Evolutionary conservation across 2,113 vertebrate species (phyloP).

Genomic region (Butorides virescens): DNA sequence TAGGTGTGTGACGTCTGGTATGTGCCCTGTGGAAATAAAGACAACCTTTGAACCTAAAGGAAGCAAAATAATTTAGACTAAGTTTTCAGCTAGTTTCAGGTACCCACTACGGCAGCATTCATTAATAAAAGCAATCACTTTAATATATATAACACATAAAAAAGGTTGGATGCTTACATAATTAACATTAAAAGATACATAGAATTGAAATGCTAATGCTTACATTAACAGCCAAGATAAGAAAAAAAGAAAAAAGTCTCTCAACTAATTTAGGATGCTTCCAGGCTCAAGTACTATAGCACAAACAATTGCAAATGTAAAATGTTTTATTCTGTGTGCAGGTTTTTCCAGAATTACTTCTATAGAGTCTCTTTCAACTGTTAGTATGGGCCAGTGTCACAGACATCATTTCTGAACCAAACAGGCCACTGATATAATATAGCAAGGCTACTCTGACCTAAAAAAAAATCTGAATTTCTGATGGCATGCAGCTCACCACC

Average conservation of each 20-base stretch:
- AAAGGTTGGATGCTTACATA: background rate
- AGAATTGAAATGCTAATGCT: background rate
- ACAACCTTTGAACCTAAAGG: background rate
- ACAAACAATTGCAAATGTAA: background rate
- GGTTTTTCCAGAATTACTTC: background rate
- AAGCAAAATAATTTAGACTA: background rate
- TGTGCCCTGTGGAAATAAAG: background rate
- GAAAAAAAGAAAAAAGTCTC: background rate
- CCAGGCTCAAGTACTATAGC: background rate
- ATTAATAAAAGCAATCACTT: background rate
- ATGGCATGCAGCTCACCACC: background rate
- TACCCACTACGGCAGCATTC: background rate
- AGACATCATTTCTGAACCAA: background rate
- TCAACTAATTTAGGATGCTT: background rate
- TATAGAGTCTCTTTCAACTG: background rate
- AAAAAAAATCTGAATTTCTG: background rate
- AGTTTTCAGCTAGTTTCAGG: background rate
- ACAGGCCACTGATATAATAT: background rate
- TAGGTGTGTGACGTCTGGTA: background rate
- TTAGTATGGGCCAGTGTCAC: accelerated
- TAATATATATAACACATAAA: background rate
- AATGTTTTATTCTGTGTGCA: background rate
- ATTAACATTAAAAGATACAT: background rate
- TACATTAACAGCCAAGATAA: background rate
- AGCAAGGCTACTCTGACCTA: background rate